Evolutionary conservation across 2,113 vertebrate genomes (phyloP).

Genomic region (Chloropsis cyanopogon): DNA sequence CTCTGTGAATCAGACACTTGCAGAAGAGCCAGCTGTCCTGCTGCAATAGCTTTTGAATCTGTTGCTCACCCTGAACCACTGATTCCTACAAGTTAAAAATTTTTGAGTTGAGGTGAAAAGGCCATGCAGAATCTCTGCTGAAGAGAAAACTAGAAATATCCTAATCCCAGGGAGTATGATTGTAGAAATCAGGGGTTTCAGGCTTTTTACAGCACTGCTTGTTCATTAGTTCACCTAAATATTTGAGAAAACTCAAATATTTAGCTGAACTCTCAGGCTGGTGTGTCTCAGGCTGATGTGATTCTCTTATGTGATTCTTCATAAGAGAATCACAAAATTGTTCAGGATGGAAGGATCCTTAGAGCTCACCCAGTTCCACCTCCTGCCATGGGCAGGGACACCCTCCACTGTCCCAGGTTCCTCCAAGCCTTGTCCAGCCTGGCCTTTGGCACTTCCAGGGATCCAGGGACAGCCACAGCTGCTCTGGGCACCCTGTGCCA

Average conservation of each 20-base stretch:
- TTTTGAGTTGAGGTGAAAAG: background rate
- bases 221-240: background rate
- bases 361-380: fast-evolving
- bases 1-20: background rate
- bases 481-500: background rate
- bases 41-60: background rate
- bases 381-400: background rate
- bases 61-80: background rate
- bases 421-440: fast-evolving
- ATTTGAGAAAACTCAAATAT: background rate
- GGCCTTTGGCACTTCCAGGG: background rate
- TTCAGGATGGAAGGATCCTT: background rate
- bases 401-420: fast-evolving
- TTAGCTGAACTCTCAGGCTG: background rate
- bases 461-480: background rate
- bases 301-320: no score
- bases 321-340: background rate
- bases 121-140: background rate
- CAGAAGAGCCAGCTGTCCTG: background rate
- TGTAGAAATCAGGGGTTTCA: background rate
- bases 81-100: background rate
- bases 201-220: background rate
- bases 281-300: no score
- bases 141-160: background rate
- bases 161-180: background rate